Conservation (phyloP, 2,888 invertebrate genomes). For the Eilema depressum region DNA sequence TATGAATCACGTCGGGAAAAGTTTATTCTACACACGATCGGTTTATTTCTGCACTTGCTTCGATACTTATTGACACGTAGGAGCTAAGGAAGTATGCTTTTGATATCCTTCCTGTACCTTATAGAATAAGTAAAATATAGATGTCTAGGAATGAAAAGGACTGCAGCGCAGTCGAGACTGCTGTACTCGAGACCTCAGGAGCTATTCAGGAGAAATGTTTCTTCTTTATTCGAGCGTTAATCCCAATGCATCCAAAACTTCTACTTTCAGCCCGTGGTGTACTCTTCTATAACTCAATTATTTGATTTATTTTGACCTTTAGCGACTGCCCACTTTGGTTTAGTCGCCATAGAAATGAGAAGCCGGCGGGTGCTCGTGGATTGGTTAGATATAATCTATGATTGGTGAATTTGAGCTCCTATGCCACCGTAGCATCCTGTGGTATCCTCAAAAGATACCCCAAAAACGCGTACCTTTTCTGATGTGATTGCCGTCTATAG, state of each 20-base stretch:
- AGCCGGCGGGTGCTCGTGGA: too few species aligned
- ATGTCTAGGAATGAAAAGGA: background rate
- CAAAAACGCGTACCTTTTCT: too few species aligned
- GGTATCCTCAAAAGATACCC: too few species aligned
- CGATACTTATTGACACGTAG: slow-evolving; percentile 9
- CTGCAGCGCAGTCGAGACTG: background rate
- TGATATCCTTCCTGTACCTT: slow-evolving; percentile 13
- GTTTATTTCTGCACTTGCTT: background rate
- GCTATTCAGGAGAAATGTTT: background rate
- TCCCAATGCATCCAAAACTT: too few species aligned
- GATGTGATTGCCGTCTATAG: too few species aligned
- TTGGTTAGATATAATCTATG: too few species aligned
- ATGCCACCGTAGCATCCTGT: too few species aligned
- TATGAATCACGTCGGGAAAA: slow-evolving; percentile 11
- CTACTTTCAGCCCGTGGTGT: too few species aligned
- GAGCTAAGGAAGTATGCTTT: slow-evolving; percentile 3
- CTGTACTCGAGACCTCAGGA: background rate
- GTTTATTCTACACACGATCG: slow-evolving; percentile 16
- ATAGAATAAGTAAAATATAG: background rate
- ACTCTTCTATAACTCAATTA: too few species aligned
- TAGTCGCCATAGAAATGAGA: too few species aligned
- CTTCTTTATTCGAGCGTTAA: too few species aligned
- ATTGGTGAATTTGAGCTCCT: too few species aligned
- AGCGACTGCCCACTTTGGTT: background rate
- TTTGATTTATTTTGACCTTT: background rate